A percentile compares a stretch with the other conserved stretches of the same genome.
Conservation (phyloP, 2,888 invertebrate genomes). For the Dioctria linearis region DNA sequence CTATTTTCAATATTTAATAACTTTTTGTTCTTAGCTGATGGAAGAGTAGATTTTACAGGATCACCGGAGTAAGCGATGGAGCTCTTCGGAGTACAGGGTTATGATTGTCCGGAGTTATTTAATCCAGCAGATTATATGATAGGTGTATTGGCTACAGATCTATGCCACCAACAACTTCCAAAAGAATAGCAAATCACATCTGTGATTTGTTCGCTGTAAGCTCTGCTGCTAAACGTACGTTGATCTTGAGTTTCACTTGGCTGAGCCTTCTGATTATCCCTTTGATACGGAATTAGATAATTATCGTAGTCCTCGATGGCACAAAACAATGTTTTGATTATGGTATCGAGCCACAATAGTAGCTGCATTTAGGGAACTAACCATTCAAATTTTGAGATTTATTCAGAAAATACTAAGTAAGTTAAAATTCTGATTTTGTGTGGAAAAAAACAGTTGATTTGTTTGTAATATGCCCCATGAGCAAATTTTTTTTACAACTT, state of each 20-base stretch:
- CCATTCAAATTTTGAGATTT: slow-evolving; percentile 82
- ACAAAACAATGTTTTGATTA: slow-evolving; percentile 82
- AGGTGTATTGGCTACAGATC: slow-evolving; percentile 84
- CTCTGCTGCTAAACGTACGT: slow-evolving; percentile 81
- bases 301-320: slow-evolving; percentile 78
- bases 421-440: too few species aligned
- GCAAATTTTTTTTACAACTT: background rate
- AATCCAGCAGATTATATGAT: slow-evolving; percentile 95
- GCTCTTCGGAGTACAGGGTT: slow-evolving; percentile 84
- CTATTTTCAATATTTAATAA: slow-evolving; percentile 88
- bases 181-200: slow-evolving; percentile 77
- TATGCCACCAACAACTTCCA: slow-evolving; percentile 82
- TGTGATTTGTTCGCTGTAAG: slow-evolving; percentile 86
- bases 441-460: background rate
- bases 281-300: slow-evolving; percentile 65
- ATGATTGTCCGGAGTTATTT: slow-evolving; percentile 84
- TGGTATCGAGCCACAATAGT: slow-evolving; percentile 80
- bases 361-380: slow-evolving; percentile 84
- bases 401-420: slow-evolving; percentile 85
- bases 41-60: slow-evolving; percentile 88
- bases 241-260: slow-evolving; percentile 80
- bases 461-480: too few species aligned
- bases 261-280: slow-evolving; percentile 72
- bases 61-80: slow-evolving; percentile 76
- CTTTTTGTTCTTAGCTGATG: slow-evolving; percentile 87